Evolutionary conservation across 2,113 vertebrate genomes (phyloP), one percentile per base, ranked within the genome.

Genomic region (Plotosus lineatus): DNA sequence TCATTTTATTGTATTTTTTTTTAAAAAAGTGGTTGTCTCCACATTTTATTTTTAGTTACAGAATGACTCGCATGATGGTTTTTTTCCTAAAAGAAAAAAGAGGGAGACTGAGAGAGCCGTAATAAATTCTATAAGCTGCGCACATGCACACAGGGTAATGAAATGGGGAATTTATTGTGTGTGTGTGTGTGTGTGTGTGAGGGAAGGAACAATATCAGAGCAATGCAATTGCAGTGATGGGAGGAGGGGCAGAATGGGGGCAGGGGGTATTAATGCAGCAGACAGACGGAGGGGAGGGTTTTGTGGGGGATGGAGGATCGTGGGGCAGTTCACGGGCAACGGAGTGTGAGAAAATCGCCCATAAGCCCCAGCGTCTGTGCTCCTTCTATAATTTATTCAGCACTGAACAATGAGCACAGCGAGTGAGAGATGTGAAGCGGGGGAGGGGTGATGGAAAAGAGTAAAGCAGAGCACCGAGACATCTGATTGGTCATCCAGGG

Each of bases 331-430:
- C 23, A 46, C 33, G 44, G 76, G 80, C 71, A 88, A 80, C 89
- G 90, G 90, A 89, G 87, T 91, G 87, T 89, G 87, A 90, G 90
- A 89, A 91, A 78, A 90, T 89, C 90, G 86, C 78, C 88, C 88
- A 75, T 73, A 81, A 88, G 88, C 91, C 92, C 89, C 89, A 87
- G 87, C 85, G 91, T 90, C 88, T 87, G 90, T 92, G 90, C 89
- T 90, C 89, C 91, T 92, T 89, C 89, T 92, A 87, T 92, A 93
- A 91, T 90, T 90, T 90, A 91, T 92, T 94, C 89, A 90, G 89
- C 87, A 82, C 88, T 89, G 89, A 94, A 92, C 91, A 92, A 90
- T 93, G 88, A 92, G 87, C 88, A 84, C 89, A 91, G 89, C 82
- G 87, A 91, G 88, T 84, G 88, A 88, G 89, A 80, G n/a, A n/a